Evolutionary conservation across 2,797 vertebrate species (phyloP), one percentile per base, ranked within the genome.

Genomic region (Amblyopsis hoosieri): DNA sequence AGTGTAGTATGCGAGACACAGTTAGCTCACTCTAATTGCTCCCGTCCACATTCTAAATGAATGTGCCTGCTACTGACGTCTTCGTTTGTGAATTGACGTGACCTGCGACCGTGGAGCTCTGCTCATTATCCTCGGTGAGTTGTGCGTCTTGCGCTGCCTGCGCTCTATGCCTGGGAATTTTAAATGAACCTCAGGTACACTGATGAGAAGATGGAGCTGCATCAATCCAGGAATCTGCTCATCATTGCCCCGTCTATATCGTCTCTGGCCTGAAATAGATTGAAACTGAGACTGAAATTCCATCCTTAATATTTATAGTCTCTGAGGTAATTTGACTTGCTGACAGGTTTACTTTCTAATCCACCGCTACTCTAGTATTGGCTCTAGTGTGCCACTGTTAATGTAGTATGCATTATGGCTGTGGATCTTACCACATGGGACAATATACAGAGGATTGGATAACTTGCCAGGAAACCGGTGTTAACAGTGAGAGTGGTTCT

Each of bases 381-480:
- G 23, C 23, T 29, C 23, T 29, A 23, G 23, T 29, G 23, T 23
- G 3, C 3, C 10, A 19, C 19, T 23, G 14, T 31, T 15, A 17
- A 42, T 9, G 23, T 23, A 6, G 12, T 48, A 12, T 49, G 8
- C 46, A 37, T 6, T 37, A 37, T 37, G 33, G 8, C 33, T 37
- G 33, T 6, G 8, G 5, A 9, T 29, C 23, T 29, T 29, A 29
- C 23, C 23, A 29, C 23, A 48, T 66, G 50, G 69, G 60, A 60
- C 74, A 75, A 62, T 76, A 76, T 72, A 70, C 61, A 62, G 51
- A 50, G 72, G 65, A 79, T 86, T 59, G 71, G 72, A 75, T 78
- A 60, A 75, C 60, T 75, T 79, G 80, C 66, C 63, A 51, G 8
- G 64, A 64, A 57, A 53, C 66, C 2, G 47, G 50, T 75, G 75